Conservation (phyloP, 2,797 vertebrate species). For the Sebastes vulpes region DNA sequence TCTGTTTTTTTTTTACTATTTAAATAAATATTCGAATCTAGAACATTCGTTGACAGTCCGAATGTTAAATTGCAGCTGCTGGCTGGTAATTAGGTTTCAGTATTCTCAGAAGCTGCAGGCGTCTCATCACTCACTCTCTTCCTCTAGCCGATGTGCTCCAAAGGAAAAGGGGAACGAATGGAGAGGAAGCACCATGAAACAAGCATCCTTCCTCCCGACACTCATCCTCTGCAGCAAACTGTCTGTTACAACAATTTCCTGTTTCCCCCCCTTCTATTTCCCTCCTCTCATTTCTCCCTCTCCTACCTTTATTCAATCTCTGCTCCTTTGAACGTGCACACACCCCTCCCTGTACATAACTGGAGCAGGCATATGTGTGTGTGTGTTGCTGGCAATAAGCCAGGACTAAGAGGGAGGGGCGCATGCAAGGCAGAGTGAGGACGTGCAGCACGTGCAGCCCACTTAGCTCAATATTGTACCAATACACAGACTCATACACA, state of each 20-base stretch:
- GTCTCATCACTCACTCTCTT: not conserved
- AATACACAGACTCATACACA: not conserved
- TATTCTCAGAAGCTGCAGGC: not conserved
- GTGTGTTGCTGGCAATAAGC: constrained; percentile 70
- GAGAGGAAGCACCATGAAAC: not conserved
- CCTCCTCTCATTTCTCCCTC: not conserved
- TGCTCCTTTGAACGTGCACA: not conserved
- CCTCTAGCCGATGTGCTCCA: not conserved
- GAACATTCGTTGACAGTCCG: too few species aligned
- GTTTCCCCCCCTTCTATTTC: not conserved
- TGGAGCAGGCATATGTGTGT: constrained; percentile 38
- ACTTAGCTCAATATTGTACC: constrained; percentile 41
- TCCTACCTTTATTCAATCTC: constrained; percentile 39
- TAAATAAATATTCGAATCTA: too few species aligned
- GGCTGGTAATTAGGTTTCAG: not conserved
- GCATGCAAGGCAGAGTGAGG: constrained; percentile 65
- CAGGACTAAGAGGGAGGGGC: constrained; percentile 76
- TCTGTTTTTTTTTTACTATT: too few species aligned
- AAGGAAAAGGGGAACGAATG: not conserved
- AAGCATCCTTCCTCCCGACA: not conserved
- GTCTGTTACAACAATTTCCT: not conserved
- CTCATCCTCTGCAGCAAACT: not conserved
- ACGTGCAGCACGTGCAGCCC: constrained; percentile 73
- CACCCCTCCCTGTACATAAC: constrained; percentile 39
- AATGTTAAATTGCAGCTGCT: not conserved